Base-by-base conservation (phyloP, 37 sponge, comb jelly and placozoan genomes). In the Amphimedon queenslandica region DNA sequence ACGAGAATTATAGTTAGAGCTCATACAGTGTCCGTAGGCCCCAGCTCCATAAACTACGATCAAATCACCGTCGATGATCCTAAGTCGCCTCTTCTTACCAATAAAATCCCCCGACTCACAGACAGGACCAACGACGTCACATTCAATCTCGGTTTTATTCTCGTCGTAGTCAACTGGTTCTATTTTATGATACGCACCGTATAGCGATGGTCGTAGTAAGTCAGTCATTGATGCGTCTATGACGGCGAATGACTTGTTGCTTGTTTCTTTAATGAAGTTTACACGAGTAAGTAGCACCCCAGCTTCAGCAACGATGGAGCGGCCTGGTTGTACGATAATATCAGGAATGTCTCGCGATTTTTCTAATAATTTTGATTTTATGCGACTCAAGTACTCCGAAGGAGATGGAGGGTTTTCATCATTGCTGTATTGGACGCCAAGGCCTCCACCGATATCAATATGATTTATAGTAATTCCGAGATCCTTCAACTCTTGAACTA, bases 151-250 rank as follows among this genome's bases (percentile, higher is more conserved):
- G 36, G 33, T 35, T n/a, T n/a, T n/a, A n/a, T n/a, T n/a, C n/a
- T n/a, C n/a, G n/a, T n/a, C n/a, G n/a, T n/a, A n/a, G n/a, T n/a
- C n/a, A n/a, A n/a, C n/a, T n/a, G n/a, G n/a, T n/a, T n/a, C n/a
- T 37, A 67, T 67, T 37, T 8, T 0, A 13, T 67, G 69, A 5
- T 35, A 67, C 69, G 69, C 69, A 3, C 37, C 69, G 36, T 67
- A 67, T 11, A 67, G 69, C 1, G 69, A 37, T 37, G 69, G 69
- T 4, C 69, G 69, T 27, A 67, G 35, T 1, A 67, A 40, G 4
- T 67, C 69, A 25, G 33, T 67, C 69, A 67, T 67, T 27, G 69
- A 31, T 37, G 34, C 69, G 41, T 67, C 69, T 2, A 67, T 40
- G 18, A 67, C 37, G 36, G 38, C 36, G 40, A 31, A 67, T 28